Evolutionary conservation across 2,888 invertebrate genomes (phyloP).

Genomic region (Lasioglossum figueresi): DNA sequence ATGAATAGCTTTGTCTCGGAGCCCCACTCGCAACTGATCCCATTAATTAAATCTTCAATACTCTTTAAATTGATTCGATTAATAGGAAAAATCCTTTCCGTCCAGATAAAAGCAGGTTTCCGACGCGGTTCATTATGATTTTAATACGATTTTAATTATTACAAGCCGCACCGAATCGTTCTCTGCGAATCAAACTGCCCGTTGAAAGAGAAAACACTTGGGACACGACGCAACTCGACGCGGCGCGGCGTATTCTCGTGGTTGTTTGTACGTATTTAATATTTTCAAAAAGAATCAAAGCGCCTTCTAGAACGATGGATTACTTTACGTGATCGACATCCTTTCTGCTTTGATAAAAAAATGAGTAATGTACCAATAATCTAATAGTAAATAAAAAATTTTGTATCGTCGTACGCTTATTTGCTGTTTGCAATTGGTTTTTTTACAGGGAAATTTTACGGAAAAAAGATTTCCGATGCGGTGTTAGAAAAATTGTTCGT

Average conservation of each 20-base stretch:
- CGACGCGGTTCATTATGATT: constrained; percentile 19
- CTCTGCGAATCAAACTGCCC: not conserved
- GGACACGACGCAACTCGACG: no score
- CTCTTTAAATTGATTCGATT: constrained; percentile 47
- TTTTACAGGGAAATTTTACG: no score
- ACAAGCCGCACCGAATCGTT: not conserved
- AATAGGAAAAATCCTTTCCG: constrained; percentile 42
- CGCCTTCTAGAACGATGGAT: not conserved
- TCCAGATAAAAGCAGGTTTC: not conserved
- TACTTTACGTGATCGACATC: not conserved
- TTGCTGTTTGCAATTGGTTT: no score
- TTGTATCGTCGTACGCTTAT: no score
- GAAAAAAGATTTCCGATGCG: no score
- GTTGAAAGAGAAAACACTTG: not conserved
- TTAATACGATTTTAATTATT: constrained; percentile 52
- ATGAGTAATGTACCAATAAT: no score
- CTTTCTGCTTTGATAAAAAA: not conserved
- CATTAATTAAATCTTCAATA: constrained; percentile 57
- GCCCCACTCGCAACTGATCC: constrained; percentile 22
- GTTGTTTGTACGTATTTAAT: not conserved
- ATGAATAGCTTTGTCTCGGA: constrained; percentile 58
- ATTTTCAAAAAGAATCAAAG: not conserved
- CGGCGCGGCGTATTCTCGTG: not conserved
- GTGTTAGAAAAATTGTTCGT: no score
- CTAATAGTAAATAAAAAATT: no score